A percentile compares a stretch with the other conserved stretches of the same genome.
Conservation (phyloP, 2,113 vertebrate species). For the Mustelus asterias region DNA sequence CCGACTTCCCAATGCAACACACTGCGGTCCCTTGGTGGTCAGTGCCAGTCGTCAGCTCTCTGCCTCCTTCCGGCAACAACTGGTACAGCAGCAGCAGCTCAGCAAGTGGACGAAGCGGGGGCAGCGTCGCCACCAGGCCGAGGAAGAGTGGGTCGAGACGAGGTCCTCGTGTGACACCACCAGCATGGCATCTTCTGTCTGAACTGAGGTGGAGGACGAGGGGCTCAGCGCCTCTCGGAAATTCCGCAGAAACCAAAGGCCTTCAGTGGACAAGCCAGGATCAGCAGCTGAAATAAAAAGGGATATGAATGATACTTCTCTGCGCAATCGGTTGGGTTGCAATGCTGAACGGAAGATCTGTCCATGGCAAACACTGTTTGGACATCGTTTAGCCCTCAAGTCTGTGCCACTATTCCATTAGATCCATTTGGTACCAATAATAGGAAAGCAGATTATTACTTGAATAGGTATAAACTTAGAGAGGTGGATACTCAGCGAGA, state of each 20-base stretch:
- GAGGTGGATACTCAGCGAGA: no score
- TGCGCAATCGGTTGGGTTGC: no score
- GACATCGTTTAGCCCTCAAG: not conserved
- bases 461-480: no score
- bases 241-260: slow-evolving; percentile 27
- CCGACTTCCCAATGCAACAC: not conserved
- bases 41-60: not conserved
- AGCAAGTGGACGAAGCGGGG: not conserved
- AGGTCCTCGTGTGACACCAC: slow-evolving; percentile 23
- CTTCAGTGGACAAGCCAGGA: not conserved
- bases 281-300: not conserved
- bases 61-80: not conserved
- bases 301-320: not conserved
- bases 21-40: not conserved
- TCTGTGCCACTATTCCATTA: not conserved
- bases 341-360: not conserved
- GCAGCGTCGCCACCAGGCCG: not conserved
- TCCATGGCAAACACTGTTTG: not conserved
- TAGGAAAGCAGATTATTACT: no score
- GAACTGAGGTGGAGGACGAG: slow-evolving; percentile 6
- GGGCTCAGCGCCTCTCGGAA: slow-evolving; percentile 8
- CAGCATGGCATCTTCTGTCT: slow-evolving; percentile 28
- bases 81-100: slow-evolving; percentile 11
- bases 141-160: not conserved
- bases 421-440: no score